Base-by-base conservation (phyloP, 1,140 invertebrate genomes). In the Nilaparvata lugens region DNA sequence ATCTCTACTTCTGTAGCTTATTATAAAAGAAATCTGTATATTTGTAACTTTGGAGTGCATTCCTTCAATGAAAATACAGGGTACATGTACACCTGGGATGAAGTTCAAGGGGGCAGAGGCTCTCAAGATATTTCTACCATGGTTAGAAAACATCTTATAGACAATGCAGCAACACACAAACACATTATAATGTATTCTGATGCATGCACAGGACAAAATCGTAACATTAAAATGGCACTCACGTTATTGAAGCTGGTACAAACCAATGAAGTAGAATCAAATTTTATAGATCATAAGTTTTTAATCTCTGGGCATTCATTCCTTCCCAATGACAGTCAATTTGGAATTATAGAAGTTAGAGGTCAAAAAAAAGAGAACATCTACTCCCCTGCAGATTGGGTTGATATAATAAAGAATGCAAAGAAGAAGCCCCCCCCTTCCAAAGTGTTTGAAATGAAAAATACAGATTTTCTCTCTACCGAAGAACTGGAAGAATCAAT, bases 21-120 rank as follows among this genome's bases (percentile, higher is more conserved):
- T 64, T 67, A 67, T 64, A 67, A 67, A 56, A 64, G 64, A 60
- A 68, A 68, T 61, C 54, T 67, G 55, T 66, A 69, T 59, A 63
- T 66, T 58, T 64, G 60, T 58, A 67, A 67, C 59, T 67, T 68
- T 24, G 62, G 64, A 24, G 52, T 64, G 35, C 58, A 67, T 59
- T 56, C 35, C 52, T 62, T 65, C 24, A 63, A 60, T 62, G 59
- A 64, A 56, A 52, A 58, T 25, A 61, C 31, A 40, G 56, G 42
- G 14, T 63, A 63, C 16, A 68, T 69, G 68, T 66, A 69, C 25
- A 60, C 68, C 23, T 69, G 62, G 64, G 63, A 66, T 56, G 62
- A 68, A 63, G 66, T 61, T 62, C 42, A 65, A 14, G 68, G 66
- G 24, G 66, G 66, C n/a, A 66, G 64, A 56, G 65, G 62, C 45